Evolutionary conservation across 2,113 vertebrate genomes (phyloP).

Genomic region (Theristicus caerulescens): DNA sequence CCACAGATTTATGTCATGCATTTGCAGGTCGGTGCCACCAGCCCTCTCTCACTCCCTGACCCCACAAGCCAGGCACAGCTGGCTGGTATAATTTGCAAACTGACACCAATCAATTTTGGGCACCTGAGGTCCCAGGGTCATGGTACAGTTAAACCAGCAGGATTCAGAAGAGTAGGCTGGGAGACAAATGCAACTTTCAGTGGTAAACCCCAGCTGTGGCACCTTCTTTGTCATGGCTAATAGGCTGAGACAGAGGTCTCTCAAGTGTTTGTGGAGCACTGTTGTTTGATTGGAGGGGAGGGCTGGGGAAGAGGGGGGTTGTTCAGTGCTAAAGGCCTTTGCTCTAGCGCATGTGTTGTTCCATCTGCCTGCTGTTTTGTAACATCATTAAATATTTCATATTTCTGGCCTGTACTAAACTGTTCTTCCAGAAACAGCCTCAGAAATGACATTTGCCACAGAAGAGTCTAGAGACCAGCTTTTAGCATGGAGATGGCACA

Average conservation of each 20-base stretch:
- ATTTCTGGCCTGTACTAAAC: background rate
- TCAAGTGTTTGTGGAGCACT: background rate
- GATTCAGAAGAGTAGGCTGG: background rate
- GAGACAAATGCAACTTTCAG: background rate
- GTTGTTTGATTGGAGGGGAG: background rate
- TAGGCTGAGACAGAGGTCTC: background rate
- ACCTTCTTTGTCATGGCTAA: background rate
- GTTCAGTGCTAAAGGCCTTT: background rate
- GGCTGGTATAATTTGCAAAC: background rate
- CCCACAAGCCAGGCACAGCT: background rate
- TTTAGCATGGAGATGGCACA: background rate
- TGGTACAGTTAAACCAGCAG: background rate
- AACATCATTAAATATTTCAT: background rate
- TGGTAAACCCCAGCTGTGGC: background rate
- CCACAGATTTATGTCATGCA: background rate
- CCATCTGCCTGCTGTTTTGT: background rate
- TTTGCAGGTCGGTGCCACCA: background rate
- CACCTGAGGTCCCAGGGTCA: background rate
- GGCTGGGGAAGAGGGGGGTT: fast-evolving
- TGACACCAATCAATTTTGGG: background rate
- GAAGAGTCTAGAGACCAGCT: background rate
- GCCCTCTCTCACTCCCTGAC: background rate
- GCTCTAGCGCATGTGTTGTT: background rate
- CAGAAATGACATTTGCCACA: background rate
- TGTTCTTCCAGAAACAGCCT: background rate